Conservation (phyloP, 2,113 vertebrate species). For the Petroica traversi region DNA sequence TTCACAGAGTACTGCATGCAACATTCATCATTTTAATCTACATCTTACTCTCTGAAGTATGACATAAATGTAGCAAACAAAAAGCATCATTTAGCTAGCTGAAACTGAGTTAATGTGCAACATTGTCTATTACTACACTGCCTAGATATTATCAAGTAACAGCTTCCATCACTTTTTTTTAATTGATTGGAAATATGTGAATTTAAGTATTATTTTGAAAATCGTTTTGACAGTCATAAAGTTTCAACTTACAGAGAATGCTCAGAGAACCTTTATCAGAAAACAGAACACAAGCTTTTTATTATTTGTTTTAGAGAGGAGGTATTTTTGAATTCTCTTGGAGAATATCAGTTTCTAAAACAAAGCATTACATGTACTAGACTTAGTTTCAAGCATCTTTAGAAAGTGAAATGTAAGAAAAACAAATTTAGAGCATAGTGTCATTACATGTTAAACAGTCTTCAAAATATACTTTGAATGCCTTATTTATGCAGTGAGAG, state of each 20-base stretch:
- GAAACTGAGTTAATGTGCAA: background rate
- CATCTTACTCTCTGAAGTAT: background rate
- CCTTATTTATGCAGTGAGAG: background rate
- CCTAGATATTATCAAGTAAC: background rate
- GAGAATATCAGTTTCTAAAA: background rate
- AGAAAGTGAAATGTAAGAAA: background rate
- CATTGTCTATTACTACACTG: background rate
- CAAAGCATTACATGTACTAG: background rate
- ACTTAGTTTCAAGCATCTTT: background rate
- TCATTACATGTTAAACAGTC: background rate
- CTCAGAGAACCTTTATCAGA: background rate
- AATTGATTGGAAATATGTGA: background rate
- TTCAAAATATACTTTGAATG: background rate
- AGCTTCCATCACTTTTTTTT: background rate
- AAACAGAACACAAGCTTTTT: background rate
- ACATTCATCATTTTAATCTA: background rate
- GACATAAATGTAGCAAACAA: background rate
- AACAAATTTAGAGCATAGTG: background rate
- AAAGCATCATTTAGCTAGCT: background rate
- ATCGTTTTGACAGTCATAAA: background rate
- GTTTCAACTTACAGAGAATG: background rate
- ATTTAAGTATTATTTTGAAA: background rate
- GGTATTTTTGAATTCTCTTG: background rate
- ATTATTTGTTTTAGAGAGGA: background rate
- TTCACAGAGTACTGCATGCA: background rate